phyloP scores from a whole-genome alignment of 2,888 invertebrate species.

The Gymnosoma rotundatum region DNA sequence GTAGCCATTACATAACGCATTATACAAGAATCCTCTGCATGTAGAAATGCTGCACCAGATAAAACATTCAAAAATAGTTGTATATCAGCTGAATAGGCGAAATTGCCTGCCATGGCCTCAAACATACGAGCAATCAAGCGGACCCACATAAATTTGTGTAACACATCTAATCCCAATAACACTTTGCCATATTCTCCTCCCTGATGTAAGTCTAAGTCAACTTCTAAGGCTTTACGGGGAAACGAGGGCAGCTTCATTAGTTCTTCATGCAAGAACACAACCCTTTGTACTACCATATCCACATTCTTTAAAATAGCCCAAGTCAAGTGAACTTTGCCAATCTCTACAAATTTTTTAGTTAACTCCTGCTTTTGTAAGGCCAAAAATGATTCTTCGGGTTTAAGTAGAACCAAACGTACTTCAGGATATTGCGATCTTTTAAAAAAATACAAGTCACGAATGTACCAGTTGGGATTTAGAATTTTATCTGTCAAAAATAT shows the following conservation, averaged over 20 bases:
- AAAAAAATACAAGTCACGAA: slow-evolving; percentile 97
- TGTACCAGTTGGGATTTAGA: slow-evolving; percentile 96
- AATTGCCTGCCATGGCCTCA: slow-evolving; percentile 98
- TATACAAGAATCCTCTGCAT: slow-evolving; percentile 98
- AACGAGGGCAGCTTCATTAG: slow-evolving; percentile 99
- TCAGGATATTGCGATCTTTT: slow-evolving; percentile 99
- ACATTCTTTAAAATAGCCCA: slow-evolving; percentile 97
- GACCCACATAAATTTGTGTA: slow-evolving; percentile 99
- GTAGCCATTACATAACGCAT: slow-evolving; percentile 97
- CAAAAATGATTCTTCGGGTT: slow-evolving; percentile 94
- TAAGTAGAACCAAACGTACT: slow-evolving; percentile 95
- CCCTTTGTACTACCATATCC: slow-evolving; percentile 97
- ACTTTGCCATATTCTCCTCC: slow-evolving; percentile 95
- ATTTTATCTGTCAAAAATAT: slow-evolving; percentile 90
- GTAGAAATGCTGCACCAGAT: slow-evolving; percentile 97
- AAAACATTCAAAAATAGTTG: slow-evolving; percentile 98
- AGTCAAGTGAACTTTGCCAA: slow-evolving; percentile 95
- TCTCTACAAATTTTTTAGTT: slow-evolving; percentile 96
- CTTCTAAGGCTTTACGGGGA: slow-evolving; percentile 98
- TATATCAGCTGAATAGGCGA: slow-evolving; percentile 98
- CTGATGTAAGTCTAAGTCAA: slow-evolving; percentile 95
- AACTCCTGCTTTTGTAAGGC: slow-evolving; percentile 95
- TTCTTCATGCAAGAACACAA: slow-evolving; percentile 99
- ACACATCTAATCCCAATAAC: slow-evolving; percentile 94
- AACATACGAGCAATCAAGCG: slow-evolving; percentile 98